Evolutionary conservation across 2,113 vertebrate species (phyloP).

Genomic region (Connochaetes taurinus): DNA sequence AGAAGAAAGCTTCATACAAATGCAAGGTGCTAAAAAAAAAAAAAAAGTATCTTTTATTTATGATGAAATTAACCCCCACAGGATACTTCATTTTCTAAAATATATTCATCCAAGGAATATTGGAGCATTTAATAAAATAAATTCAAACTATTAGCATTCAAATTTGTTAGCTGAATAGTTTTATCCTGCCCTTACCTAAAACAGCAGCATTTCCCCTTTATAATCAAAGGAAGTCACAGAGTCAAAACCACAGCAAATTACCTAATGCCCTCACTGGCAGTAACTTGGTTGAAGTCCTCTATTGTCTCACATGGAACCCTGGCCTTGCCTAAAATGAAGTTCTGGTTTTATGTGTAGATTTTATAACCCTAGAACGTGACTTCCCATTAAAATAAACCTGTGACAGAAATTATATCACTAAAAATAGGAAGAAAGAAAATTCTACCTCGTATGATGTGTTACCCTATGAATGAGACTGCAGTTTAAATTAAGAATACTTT

Average conservation of each 20-base stretch:
- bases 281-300: background rate
- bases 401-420: background rate
- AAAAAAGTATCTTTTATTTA: background rate
- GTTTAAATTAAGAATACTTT: background rate
- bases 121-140: background rate
- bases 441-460: background rate
- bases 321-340: background rate
- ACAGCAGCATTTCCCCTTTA: background rate
- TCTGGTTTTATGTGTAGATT: background rate
- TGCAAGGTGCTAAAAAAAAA: background rate
- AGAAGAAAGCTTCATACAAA: slow-evolving; percentile 4
- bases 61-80: background rate
- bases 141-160: slow-evolving; percentile 18
- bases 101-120: background rate
- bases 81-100: background rate
- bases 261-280: background rate
- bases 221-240: background rate
- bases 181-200: background rate
- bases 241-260: background rate
- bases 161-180: background rate
- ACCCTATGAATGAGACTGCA: background rate
- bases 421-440: background rate
- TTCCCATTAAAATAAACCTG: slow-evolving; percentile 27
- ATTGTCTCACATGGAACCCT: background rate
- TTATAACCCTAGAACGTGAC: background rate